Percentiles rank a stretch among this genome's conserved stretches.
These are phyloP conservation scores for Aramus guarauna DNA, from an alignment of 2,113 vertebrate genomes.

Conservation along the genomic window DNA sequence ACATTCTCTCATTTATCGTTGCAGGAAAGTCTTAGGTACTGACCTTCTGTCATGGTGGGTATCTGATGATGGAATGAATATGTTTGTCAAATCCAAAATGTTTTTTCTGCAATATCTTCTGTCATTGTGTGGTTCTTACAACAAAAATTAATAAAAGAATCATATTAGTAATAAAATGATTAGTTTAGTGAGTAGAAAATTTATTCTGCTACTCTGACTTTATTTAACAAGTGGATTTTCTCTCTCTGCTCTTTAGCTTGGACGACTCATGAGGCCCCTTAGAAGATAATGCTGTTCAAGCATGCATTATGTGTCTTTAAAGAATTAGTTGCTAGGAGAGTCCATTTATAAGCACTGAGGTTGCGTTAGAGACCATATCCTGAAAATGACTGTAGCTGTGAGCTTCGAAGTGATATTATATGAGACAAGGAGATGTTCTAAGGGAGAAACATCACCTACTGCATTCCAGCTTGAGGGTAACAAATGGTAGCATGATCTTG, in stretches of 20 bases:
- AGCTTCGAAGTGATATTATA: not conserved
- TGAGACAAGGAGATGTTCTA: not conserved
- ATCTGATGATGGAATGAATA: not conserved
- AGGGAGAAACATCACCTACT: not conserved
- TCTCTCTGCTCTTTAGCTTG: not conserved
- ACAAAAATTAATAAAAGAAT: not conserved
- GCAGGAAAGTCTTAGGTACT: not conserved
- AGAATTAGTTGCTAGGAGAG: not conserved
- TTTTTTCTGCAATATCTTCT: not conserved
- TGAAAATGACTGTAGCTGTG: not conserved
- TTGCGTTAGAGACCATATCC: not conserved
- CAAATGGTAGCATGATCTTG: not conserved
- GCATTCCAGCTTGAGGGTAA: not conserved
- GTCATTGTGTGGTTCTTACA: not conserved
- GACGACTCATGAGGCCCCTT: not conserved
- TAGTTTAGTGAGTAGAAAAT: not conserved
- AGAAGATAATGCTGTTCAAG: not conserved
- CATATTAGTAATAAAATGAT: not conserved
- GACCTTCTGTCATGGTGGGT: not conserved
- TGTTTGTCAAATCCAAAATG: not conserved
- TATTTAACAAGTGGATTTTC: not conserved
- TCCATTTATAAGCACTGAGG: not conserved
- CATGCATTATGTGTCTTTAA: not conserved
- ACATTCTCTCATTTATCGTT: not conserved
- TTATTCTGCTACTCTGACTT: not conserved